Percentiles rank a stretch among this genome's conserved stretches.
These are phyloP conservation scores for Sapayoa aenigma DNA, from an alignment of 2,113 vertebrate genomes.

Conservation along the genomic window DNA sequence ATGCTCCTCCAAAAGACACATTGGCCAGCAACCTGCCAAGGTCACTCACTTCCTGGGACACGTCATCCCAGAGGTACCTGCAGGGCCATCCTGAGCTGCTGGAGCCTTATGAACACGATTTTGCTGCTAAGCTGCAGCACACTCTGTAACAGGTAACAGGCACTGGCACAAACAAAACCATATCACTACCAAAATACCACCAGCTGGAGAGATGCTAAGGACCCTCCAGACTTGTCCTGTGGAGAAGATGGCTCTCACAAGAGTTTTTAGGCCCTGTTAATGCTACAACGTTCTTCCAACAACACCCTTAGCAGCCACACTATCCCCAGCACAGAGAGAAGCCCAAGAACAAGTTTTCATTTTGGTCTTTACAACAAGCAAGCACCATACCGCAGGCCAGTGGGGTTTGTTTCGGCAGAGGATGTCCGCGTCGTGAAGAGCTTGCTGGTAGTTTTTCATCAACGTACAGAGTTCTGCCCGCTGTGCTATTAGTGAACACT, in stretches of 20 bases:
- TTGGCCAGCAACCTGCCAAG: neutral
- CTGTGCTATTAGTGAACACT: slow-evolving; percentile 77
- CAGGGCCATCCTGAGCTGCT: neutral
- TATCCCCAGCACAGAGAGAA: neutral
- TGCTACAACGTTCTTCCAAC: neutral
- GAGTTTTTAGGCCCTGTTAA: neutral
- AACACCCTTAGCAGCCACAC: neutral
- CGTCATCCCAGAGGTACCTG: neutral
- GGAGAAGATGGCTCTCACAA: neutral
- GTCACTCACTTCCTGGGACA: neutral
- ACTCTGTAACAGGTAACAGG: neutral
- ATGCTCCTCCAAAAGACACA: neutral
- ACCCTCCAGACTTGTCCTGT: neutral
- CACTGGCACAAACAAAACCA: neutral
- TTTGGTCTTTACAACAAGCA: neutral
- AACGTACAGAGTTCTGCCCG: slow-evolving; percentile 80
- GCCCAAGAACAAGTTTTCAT: neutral
- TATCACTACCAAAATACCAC: neutral
- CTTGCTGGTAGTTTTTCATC: slow-evolving; percentile 83
- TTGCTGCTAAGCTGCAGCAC: neutral
- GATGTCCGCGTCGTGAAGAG: slow-evolving; percentile 75
- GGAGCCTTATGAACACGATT: fast-evolving
- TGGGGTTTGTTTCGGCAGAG: slow-evolving; percentile 80
- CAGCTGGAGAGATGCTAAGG: neutral
- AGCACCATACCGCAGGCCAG: slow-evolving; percentile 78